Base-by-base conservation (phyloP, 1,140 invertebrate species). In the Drosophila grimshawi region DNA sequence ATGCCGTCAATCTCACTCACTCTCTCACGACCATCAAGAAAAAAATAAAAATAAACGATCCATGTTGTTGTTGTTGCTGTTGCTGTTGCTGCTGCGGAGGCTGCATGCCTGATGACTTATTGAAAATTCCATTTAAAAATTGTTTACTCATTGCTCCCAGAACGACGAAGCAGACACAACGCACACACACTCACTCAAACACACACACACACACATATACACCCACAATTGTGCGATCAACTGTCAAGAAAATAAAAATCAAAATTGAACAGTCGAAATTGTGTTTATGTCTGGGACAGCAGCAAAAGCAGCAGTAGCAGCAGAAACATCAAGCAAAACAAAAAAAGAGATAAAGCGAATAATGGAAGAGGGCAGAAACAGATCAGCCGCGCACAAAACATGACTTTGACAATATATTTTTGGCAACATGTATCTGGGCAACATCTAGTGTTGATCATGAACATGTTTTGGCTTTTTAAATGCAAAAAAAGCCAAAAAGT, bases 71-170 rank as follows among this genome's bases (percentile, higher is more conserved):
- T 19, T 19, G 19, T 19, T 19, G 19, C 2, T 19, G 19, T 19
- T 19, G 19, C 0, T 66, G 57, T 49, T 37, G 59, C 53, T 35
- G 56, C 5, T 39, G 64, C 11, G 35, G 63, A 64, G 51, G 39
- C 61, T 51, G 57, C 19, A 39, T 80, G 70, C 48, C 77, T 76
- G 88, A 91, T 91, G 88, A 91, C 88, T 91, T 91, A 91, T 89
- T 91, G 81, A 91, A 88, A 85, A 91, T 91, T 91, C 88, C 89
- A 91, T 91, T 91, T 85, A 91, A 91, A 91, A 85, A 73, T 81
- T 91, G 88, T 91, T 91, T 91, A 91, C 88, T 91, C 88, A 91
- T 79, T 90, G 88, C 78, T 45, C 48, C 39, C 72, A 82, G 67
- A 86, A 60, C 80, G 70, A 80, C 55, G 65, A 49, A 64, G 48